Evolutionary conservation across 1,140 invertebrate genomes (phyloP), one percentile per base, ranked within the genome.

Genomic region (Saxidomus purpurata): DNA sequence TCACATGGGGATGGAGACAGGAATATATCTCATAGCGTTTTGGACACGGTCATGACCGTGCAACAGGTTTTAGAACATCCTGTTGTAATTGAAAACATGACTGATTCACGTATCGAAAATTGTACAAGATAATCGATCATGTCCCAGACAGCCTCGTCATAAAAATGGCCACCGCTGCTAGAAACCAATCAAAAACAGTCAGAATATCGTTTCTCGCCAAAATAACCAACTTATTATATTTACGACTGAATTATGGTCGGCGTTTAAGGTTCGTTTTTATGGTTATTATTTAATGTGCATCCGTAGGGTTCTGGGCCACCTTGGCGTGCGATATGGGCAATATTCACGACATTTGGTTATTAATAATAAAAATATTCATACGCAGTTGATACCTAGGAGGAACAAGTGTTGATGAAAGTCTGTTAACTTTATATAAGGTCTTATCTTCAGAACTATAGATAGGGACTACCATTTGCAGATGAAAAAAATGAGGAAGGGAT

Each of bases 71-170:
- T 71, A 71, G 67, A 13, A 38, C n/a, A 71, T 71, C 67, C 67
- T 71, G 36, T 36, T 19, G 67, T 71, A 71, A 71, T 71, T 71
- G 67, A 71, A 71, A 71, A 71, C 34, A 71, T 71, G 34, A 71
- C 67, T 36, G 67, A 71, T 38, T 36, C 67, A 71, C 67, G 67
- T 71, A 71, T 71, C 67, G 34, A 36, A 71, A 71, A 71, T 40
- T 71, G 36, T 61, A 82, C 69, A 55, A 74, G 83, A 49, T 40
- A 69, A 87, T 87, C 85, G 85, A 87, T 87, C 85, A 77, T 25
- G 34, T 19, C 28, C 85, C n/a, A 87, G 85, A 87, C 85, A 63
- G 55, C 31, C 25, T 87, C 22, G 49, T 67, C 47, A 87, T 87
- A 87, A 87, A 87, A 85, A 74, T 79, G 71, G 52, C 71, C 85